A percentile compares a stretch with the other conserved stretches of the same genome.
Conservation (phyloP, 2,797 vertebrate genomes). For the Potorous gilbertii region DNA sequence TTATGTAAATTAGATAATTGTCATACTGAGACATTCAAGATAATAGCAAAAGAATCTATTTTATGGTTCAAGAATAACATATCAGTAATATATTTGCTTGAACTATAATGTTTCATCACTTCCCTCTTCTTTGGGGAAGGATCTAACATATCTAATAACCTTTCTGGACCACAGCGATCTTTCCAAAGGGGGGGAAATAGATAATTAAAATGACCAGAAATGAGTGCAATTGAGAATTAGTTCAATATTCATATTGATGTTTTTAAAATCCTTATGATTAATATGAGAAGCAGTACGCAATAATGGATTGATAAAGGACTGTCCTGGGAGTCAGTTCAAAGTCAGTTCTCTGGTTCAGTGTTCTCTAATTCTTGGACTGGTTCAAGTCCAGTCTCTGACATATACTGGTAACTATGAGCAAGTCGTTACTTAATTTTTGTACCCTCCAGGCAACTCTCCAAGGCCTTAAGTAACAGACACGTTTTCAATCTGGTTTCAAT, state of each 20-base stretch:
- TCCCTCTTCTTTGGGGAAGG: conserved; percentile 29
- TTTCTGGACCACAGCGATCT: conserved; percentile 35
- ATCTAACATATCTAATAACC: conserved; percentile 22
- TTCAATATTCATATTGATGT: conserved; percentile 51
- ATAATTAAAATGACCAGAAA: conserved; percentile 50
- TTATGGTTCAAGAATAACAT: conserved; percentile 34
- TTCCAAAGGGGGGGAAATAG: conserved; percentile 13
- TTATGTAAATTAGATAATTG: conserved; percentile 68
- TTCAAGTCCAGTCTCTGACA: background rate
- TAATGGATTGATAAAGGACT: background rate
- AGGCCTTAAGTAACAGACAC: background rate
- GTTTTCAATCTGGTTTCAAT: background rate
- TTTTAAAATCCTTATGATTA: conserved; percentile 24
- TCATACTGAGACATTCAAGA: conserved; percentile 49
- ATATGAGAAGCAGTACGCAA: background rate
- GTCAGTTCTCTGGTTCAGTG: background rate
- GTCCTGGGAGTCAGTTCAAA: conserved; percentile 3
- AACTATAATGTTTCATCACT: conserved; percentile 20
- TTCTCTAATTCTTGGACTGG: background rate
- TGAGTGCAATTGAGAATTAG: conserved; percentile 42
- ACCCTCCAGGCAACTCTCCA: background rate
- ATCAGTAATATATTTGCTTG: background rate
- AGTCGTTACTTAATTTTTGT: background rate
- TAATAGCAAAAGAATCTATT: conserved; percentile 54
- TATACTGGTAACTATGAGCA: background rate